Percentiles rank a stretch among this genome's conserved stretches.
Evolutionary conservation across 2,888 invertebrate species (phyloP).

Genomic region (Tenthredo livida): DNA sequence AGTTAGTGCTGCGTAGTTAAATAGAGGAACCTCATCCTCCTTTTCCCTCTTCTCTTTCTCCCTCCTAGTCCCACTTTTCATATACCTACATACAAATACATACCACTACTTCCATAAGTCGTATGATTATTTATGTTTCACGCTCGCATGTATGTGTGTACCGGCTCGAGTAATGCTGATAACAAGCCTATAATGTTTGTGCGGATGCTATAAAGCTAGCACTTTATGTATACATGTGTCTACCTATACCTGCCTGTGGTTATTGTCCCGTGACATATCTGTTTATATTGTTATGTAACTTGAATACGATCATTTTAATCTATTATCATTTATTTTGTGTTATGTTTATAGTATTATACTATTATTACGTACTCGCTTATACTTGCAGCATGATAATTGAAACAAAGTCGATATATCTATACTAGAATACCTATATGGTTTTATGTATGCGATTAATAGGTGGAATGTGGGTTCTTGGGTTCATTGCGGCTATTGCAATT

Average conservation of each 20-base stretch:
- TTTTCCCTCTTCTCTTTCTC: not conserved
- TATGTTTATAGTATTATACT: not conserved
- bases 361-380: not conserved
- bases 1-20: slow-evolving; percentile 41
- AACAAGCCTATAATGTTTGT: slow-evolving; percentile 6
- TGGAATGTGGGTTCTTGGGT: not conserved
- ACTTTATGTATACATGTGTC: not conserved
- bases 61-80: not conserved
- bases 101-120: not conserved
- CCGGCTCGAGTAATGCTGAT: slow-evolving; percentile 11
- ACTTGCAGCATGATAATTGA: not conserved
- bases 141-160: not conserved
- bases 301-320: slow-evolving; percentile 2
- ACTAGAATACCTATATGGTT: not conserved
- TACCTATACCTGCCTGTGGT: slow-evolving; percentile 27
- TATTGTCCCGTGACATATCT: slow-evolving; percentile 35
- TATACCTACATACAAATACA: not conserved
- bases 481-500: not conserved
- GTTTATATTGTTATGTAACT: slow-evolving; percentile 34
- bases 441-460: not conserved
- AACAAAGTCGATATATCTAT: not conserved
- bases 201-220: not conserved
- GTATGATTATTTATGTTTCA: not conserved
- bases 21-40: not conserved
- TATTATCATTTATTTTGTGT: slow-evolving; percentile 12